These are phyloP conservation scores for Apamea anceps DNA, from an alignment of 2,888 invertebrate genomes.

Conservation along the genomic window DNA sequence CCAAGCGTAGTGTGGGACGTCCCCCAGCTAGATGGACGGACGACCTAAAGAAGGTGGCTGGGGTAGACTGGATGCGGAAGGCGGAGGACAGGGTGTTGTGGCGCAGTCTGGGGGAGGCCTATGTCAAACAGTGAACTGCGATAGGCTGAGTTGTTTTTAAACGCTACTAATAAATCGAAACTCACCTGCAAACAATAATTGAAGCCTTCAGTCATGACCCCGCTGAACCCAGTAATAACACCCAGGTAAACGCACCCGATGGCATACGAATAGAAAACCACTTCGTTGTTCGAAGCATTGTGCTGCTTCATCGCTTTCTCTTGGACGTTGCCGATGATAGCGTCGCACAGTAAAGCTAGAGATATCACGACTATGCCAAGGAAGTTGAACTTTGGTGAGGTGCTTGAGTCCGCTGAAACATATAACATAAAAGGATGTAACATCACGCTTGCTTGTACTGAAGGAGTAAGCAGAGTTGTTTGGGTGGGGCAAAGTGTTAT, in stretches of 20 bases:
- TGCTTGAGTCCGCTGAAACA: conserved; percentile 92
- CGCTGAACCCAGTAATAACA: conserved; percentile 92
- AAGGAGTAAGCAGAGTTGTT: too few species aligned
- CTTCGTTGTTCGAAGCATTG: conserved; percentile 96
- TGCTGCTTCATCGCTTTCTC: conserved; percentile 97
- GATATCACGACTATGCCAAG: conserved; percentile 94
- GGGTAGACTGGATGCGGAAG: too few species aligned
- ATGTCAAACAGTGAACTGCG: too few species aligned
- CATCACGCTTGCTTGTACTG: background rate
- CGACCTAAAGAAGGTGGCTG: too few species aligned
- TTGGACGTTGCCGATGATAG: conserved; percentile 98
- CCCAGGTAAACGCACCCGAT: conserved; percentile 96
- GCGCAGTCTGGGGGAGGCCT: too few species aligned
- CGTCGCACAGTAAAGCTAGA: conserved; percentile 97
- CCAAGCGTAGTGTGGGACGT: too few species aligned
- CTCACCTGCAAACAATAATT: conserved; percentile 94
- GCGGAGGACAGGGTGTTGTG: too few species aligned
- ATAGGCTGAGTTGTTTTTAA: background rate
- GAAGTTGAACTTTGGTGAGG: conserved; percentile 93
- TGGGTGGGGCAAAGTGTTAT: too few species aligned
- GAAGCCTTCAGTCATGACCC: conserved; percentile 94
- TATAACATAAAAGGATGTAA: background rate
- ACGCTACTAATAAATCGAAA: background rate
- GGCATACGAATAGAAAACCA: conserved; percentile 97
- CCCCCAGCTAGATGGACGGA: too few species aligned